phyloP scores from a whole-genome alignment of 23 tunicate species.

The Trididemnum nubilum region DNA sequence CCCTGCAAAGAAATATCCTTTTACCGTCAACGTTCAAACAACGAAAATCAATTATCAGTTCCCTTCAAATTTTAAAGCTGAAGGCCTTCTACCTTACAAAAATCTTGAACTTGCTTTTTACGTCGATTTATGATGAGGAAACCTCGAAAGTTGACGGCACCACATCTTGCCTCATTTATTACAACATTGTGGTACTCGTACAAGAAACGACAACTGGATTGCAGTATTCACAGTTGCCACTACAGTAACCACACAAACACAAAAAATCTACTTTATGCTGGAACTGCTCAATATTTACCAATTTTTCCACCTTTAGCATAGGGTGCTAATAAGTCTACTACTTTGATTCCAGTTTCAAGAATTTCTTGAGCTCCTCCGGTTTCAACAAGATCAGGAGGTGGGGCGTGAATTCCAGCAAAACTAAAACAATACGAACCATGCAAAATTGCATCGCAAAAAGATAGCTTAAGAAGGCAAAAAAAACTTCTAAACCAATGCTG shows the following conservation, averaged over 20 bases:
- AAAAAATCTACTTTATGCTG: no score
- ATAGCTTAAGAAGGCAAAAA: neutral
- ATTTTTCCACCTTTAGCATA: slow-evolving; percentile 99
- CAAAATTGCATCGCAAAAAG: neutral
- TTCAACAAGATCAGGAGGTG: slow-evolving; percentile 89
- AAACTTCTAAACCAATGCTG: no score
- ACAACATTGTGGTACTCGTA: no score
- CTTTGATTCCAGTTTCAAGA: slow-evolving; percentile 99
- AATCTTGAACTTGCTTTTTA: no score
- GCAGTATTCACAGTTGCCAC: no score
- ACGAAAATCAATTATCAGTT: no score
- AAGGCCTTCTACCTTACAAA: neutral
- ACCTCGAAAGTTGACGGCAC: no score
- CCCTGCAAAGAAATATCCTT: slow-evolving; percentile 44
- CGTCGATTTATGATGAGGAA: no score
- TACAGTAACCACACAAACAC: no score
- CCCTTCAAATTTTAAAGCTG: neutral
- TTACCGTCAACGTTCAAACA: no score
- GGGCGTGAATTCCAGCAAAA: slow-evolving; percentile 88
- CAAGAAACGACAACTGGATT: no score
- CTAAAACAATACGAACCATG: slow-evolving; percentile 21
- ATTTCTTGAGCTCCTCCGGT: slow-evolving; percentile 99
- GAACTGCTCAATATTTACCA: slow-evolving; percentile 51
- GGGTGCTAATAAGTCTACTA: slow-evolving; percentile 98
- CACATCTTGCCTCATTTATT: no score